Evolutionary conservation across 2,113 vertebrate genomes (phyloP).

Genomic region (Rhizomys pruinosus): DNA sequence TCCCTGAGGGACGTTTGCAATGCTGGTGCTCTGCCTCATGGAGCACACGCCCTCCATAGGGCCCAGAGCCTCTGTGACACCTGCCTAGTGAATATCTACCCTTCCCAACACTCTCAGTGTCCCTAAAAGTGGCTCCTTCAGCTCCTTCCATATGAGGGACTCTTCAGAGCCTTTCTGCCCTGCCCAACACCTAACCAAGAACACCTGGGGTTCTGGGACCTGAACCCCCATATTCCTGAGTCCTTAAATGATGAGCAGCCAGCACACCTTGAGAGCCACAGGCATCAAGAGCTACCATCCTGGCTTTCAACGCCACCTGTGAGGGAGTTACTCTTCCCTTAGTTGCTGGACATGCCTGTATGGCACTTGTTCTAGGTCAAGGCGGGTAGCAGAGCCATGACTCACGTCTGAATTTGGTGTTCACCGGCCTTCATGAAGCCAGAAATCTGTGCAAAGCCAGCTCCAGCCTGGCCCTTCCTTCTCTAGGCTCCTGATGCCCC

Average conservation of each 20-base stretch:
- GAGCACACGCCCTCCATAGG: background rate
- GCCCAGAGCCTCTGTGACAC: background rate
- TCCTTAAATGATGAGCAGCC: background rate
- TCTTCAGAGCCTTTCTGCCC: background rate
- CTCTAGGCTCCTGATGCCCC: background rate
- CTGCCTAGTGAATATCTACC: background rate
- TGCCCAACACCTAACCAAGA: background rate
- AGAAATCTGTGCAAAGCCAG: background rate
- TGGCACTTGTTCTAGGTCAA: background rate
- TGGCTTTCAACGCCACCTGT: background rate
- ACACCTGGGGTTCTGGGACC: too few relatives aligned
- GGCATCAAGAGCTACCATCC: background rate
- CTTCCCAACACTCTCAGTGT: background rate
- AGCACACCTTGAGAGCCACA: background rate
- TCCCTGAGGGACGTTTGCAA: background rate
- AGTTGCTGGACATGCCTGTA: background rate
- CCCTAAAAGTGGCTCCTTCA: background rate
- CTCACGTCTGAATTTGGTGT: background rate
- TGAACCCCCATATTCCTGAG: background rate
- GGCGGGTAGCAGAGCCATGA: background rate
- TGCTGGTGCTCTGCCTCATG: too few relatives aligned
- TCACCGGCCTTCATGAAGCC: fast-evolving
- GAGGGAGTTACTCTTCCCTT: background rate
- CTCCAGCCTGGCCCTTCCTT: too few relatives aligned
- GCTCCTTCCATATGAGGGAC: background rate